Conservation (phyloP, 2,113 vertebrate genomes). For the Gnathonemus echidnorhynchus region DNA sequence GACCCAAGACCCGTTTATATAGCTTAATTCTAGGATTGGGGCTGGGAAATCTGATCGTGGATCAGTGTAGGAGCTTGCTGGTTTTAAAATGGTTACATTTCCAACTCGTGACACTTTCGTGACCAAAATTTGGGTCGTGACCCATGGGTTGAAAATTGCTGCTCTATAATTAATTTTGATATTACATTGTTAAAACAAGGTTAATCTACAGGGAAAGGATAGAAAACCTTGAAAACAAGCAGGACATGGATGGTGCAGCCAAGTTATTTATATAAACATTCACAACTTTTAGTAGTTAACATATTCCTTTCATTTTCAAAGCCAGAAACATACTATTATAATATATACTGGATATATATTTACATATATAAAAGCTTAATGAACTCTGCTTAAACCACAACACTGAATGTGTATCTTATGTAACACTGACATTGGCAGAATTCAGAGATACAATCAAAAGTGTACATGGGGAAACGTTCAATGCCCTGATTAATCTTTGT, state of each 20-base stretch:
- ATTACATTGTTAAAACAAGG: neutral
- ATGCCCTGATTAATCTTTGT: neutral
- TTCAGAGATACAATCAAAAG: neutral
- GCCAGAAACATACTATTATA: neutral
- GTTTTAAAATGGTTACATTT: too few species aligned
- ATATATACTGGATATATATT: neutral
- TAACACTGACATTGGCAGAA: neutral
- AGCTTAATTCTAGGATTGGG: too few species aligned
- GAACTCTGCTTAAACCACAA: neutral
- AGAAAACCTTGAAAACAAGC: neutral
- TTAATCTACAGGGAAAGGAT: neutral
- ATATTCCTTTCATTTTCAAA: neutral
- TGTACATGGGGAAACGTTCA: neutral
- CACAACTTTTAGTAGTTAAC: neutral
- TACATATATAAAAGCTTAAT: neutral
- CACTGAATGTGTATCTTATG: neutral
- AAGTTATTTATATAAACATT: neutral
- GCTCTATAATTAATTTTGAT: neutral
- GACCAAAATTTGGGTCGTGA: too few species aligned
- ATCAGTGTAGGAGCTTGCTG: too few species aligned
- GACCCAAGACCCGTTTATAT: too few species aligned
- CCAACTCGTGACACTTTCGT: too few species aligned
- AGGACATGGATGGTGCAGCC: neutral
- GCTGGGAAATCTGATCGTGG: too few species aligned
- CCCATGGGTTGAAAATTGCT: too few species aligned